Conservation (phyloP, 1,140 invertebrate genomes). For the Panagrolaimus sp. region DNA sequence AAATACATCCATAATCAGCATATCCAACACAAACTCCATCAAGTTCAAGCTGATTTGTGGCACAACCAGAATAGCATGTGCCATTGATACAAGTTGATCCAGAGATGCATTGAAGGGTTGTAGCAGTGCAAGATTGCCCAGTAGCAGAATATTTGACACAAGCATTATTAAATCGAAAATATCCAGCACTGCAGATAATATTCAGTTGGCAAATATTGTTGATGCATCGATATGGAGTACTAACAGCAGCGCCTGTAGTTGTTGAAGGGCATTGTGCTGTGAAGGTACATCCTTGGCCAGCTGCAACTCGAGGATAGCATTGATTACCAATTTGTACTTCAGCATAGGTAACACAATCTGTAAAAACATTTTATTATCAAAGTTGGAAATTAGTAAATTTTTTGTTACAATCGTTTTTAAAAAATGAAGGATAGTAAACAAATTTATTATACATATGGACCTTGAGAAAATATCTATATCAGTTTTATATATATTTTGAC, state of each 20-base stretch:
- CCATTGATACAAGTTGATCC: neutral
- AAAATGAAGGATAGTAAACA: too few species aligned
- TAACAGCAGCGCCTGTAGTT: neutral
- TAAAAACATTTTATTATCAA: too few species aligned
- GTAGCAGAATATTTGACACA: slow-evolving; percentile 5
- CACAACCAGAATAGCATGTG: neutral
- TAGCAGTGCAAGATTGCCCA: neutral
- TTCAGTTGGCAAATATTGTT: neutral
- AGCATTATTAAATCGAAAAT: neutral
- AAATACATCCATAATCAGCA: slow-evolving; percentile 3
- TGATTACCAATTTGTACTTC: neutral
- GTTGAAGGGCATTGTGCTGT: slow-evolving; percentile 6
- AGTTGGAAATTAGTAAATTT: too few species aligned
- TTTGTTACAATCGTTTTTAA: too few species aligned
- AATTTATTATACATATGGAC: too few species aligned
- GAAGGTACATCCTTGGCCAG: neutral
- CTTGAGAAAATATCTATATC: too few species aligned
- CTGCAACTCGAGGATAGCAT: neutral
- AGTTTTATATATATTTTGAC: too few species aligned
- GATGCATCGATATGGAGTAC: neutral
- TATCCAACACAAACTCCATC: slow-evolving; percentile 12
- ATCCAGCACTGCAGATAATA: neutral
- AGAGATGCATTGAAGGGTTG: neutral
- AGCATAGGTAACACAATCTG: neutral
- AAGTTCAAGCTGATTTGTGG: neutral